These are phyloP conservation scores for Pherbina coryleti DNA, from an alignment of 2,888 invertebrate species.

Conservation along the genomic window DNA sequence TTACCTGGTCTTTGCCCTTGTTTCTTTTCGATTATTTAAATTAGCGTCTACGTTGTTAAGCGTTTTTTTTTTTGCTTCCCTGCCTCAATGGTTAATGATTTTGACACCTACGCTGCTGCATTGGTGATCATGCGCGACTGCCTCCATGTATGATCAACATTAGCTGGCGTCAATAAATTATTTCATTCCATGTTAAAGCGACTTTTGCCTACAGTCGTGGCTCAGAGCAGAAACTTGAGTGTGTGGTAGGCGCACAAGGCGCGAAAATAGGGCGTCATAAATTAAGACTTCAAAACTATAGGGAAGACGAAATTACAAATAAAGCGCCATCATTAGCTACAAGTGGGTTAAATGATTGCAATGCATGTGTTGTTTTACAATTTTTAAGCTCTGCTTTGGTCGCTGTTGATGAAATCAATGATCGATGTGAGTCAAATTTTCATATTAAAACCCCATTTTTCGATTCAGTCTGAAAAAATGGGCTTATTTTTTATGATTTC, in stretches of 20 bases:
- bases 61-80: background rate
- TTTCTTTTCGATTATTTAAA: slow-evolving; percentile 12
- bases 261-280: background rate
- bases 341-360: background rate
- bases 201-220: slow-evolving; percentile 43
- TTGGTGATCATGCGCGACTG: background rate
- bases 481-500: too few species aligned
- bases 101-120: slow-evolving; percentile 22
- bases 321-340: background rate
- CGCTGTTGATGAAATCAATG: too few species aligned
- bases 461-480: too few species aligned
- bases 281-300: background rate
- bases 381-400: too few species aligned
- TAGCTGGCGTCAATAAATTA: slow-evolving; percentile 52
- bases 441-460: too few species aligned
- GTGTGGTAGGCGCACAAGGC: background rate
- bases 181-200: slow-evolving; percentile 56
- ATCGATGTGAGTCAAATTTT: too few species aligned
- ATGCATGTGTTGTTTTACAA: too few species aligned
- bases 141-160: slow-evolving; percentile 46
- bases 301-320: background rate
- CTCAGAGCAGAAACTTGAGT: background rate
- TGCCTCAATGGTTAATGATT: background rate
- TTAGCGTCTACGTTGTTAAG: background rate
- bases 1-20: background rate